These are phyloP conservation scores for Phodopus roborovskii DNA, from an alignment of 2,113 vertebrate genomes.

Conservation along the genomic window DNA sequence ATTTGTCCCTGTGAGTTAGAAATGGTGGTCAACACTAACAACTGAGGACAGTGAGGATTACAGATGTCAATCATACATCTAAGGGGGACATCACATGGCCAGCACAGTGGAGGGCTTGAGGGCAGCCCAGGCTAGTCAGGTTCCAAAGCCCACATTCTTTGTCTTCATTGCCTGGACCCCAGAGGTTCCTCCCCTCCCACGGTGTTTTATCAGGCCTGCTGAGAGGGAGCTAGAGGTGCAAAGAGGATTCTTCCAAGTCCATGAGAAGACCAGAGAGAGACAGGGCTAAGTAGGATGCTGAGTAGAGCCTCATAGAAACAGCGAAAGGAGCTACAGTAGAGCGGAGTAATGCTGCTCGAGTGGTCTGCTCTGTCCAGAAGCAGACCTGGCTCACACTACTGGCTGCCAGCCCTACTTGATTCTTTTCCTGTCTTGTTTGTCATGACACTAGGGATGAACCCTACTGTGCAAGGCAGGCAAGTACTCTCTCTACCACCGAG, in stretches of 20 bases:
- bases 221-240: not conserved
- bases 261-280: not conserved
- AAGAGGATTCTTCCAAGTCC: not conserved
- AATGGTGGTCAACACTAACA: not conserved
- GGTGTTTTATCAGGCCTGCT: not conserved
- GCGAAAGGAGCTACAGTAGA: not conserved
- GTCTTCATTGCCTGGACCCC: not conserved
- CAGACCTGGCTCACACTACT: not conserved
- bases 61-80: not conserved
- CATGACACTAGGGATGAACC: not conserved
- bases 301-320: not conserved
- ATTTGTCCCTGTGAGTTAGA: not conserved
- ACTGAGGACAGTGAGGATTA: not conserved
- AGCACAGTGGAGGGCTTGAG: not conserved
- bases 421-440: not conserved
- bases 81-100: accelerated
- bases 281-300: not conserved
- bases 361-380: not conserved
- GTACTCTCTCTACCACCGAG: not conserved
- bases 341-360: not conserved
- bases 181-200: not conserved
- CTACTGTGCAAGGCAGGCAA: not conserved
- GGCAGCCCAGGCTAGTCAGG: not conserved
- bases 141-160: not conserved
- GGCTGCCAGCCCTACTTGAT: not conserved